Percentiles rank a stretch among this genome's conserved stretches.
Evolutionary conservation across 2,797 vertebrate genomes (phyloP).

Genomic region (Sarcophilus harrisii): DNA sequence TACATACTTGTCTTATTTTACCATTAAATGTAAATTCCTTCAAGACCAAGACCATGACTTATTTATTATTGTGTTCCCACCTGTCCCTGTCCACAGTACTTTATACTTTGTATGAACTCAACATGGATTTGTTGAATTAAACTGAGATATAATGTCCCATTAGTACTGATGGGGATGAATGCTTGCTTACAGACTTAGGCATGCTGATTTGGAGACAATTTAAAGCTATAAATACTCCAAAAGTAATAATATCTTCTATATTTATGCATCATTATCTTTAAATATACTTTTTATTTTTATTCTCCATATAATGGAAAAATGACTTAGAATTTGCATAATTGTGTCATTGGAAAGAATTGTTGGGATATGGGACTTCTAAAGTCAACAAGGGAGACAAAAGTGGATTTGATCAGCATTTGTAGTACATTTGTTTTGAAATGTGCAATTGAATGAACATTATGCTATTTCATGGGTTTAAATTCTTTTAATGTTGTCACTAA

Average conservation of each 20-base stretch:
- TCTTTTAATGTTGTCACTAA: slow-evolving; percentile 68
- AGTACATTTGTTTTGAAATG: slow-evolving; percentile 60
- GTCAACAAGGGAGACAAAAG: slow-evolving; percentile 63
- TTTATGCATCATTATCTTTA: slow-evolving; percentile 62
- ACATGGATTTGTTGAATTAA: background rate
- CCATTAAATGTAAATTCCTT: background rate
- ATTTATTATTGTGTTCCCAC: background rate
- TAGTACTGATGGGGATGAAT: slow-evolving; percentile 35
- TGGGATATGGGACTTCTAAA: slow-evolving; percentile 56
- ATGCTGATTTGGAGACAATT: slow-evolving; percentile 22
- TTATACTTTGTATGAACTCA: background rate
- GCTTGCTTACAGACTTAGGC: slow-evolving; percentile 58
- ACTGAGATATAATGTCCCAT: slow-evolving; percentile 38
- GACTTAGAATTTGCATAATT: slow-evolving; percentile 58
- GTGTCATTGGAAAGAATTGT: slow-evolving; percentile 62
- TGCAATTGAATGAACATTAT: slow-evolving; percentile 61
- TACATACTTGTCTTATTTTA: background rate
- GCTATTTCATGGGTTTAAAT: slow-evolving; percentile 64
- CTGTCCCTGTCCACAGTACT: background rate
- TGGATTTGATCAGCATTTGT: slow-evolving; percentile 49
- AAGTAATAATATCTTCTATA: slow-evolving; percentile 59
- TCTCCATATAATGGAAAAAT: slow-evolving; percentile 51
- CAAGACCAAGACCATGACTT: background rate
- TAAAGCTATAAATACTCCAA: slow-evolving; percentile 58
- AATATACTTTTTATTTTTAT: slow-evolving; percentile 63